Evolutionary conservation across 2,888 invertebrate genomes (phyloP).

Genomic region (Drosophila nr. medialis): DNA sequence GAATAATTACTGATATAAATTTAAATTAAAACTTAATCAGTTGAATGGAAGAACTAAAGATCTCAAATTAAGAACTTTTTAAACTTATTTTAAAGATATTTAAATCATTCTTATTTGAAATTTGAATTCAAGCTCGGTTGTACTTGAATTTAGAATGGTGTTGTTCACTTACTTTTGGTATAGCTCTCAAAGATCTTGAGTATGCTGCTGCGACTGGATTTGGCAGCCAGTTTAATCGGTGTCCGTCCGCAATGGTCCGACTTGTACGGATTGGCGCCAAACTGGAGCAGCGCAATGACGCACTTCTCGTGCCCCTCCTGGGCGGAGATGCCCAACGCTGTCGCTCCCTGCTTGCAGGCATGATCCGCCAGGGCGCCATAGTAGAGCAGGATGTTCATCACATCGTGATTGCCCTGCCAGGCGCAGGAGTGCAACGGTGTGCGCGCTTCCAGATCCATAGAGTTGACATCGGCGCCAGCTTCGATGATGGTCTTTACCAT

Average conservation of each 20-base stretch:
- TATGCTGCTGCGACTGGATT: conserved; percentile 95
- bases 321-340: conserved; percentile 96
- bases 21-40: not conserved
- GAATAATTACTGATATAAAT: not conserved
- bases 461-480: conserved; percentile 91
- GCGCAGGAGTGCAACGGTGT: conserved; percentile 97
- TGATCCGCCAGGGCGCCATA: conserved; percentile 94
- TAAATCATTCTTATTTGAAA: not conserved
- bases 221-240: conserved; percentile 94
- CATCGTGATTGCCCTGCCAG: conserved; percentile 96
- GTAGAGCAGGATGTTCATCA: conserved; percentile 91
- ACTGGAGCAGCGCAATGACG: conserved; percentile 92
- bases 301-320: conserved; percentile 98
- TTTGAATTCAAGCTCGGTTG: not conserved
- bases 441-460: conserved; percentile 93
- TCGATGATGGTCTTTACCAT: conserved; percentile 93
- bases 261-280: conserved; percentile 94
- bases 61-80: not conserved
- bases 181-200: conserved; percentile 91
- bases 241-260: conserved; percentile 95
- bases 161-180: conserved; percentile 83
- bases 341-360: conserved; percentile 97
- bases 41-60: not conserved
- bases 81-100: not conserved
- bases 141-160: not conserved